Conservation (phyloP, 2,888 invertebrate species). For the Troides oblongomaculatus region DNA sequence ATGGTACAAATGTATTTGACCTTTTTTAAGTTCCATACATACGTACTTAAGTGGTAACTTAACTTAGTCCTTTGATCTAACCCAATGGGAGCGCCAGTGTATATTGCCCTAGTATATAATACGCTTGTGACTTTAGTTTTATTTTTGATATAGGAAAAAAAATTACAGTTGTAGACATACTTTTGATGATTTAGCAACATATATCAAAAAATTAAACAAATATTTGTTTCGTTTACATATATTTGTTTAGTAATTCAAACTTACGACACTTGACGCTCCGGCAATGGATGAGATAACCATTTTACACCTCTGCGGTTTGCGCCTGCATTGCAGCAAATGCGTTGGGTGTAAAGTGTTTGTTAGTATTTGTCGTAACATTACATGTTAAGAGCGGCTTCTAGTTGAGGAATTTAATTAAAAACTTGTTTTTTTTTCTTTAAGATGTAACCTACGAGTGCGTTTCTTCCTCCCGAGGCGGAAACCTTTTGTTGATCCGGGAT, state of each 20-base stretch:
- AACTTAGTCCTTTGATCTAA: too few species aligned
- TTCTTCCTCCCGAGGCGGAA: conserved; percentile 31
- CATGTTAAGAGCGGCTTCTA: neutral
- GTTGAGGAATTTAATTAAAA: neutral
- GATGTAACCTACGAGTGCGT: conserved; percentile 31
- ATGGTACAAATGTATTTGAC: too few species aligned
- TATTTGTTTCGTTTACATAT: neutral
- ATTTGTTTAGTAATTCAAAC: neutral
- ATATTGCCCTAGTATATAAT: too few species aligned
- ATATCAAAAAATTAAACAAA: neutral
- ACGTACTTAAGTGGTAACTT: too few species aligned
- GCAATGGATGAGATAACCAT: neutral
- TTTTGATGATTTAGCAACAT: neutral
- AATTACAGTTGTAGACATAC: too few species aligned
- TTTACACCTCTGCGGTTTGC: neutral
- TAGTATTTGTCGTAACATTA: neutral
- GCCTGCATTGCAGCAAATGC: neutral
- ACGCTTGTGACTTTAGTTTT: too few species aligned
- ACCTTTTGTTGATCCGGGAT: conserved; percentile 31
- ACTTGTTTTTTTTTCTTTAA: conserved; percentile 19
- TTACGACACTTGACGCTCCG: neutral
- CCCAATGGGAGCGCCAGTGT: too few species aligned
- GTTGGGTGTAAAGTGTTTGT: neutral
- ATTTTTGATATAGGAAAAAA: too few species aligned
- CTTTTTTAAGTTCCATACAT: too few species aligned